Conservation (phyloP, 2,113 vertebrate species). For the Corythaeola cristata region DNA sequence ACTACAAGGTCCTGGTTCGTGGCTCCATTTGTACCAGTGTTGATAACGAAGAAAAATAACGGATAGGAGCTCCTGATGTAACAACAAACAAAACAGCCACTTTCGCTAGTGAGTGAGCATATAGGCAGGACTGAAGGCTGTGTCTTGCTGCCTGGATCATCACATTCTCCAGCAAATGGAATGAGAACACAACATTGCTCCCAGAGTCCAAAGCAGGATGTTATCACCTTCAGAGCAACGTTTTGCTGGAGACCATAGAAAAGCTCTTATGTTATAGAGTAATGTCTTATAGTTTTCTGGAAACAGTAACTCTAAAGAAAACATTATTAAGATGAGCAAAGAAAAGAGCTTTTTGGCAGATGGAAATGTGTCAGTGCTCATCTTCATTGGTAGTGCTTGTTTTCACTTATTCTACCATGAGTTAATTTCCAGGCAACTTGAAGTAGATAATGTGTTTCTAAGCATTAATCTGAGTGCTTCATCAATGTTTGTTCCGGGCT, state of each 20-base stretch:
- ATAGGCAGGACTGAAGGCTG: neutral
- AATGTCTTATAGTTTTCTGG: neutral
- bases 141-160: neutral
- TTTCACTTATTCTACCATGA: constrained; percentile 13
- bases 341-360: neutral
- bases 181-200: neutral
- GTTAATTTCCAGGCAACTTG: constrained; percentile 16
- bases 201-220: neutral
- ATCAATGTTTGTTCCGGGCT: neutral
- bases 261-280: neutral
- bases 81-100: neutral
- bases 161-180: neutral
- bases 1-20: neutral
- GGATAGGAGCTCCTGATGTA: neutral
- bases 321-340: neutral
- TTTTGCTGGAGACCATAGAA: neutral
- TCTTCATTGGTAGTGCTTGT: neutral
- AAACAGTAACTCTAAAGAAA: neutral
- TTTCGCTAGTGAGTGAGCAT: neutral
- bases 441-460: constrained; percentile 28
- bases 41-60: neutral
- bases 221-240: neutral
- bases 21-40: neutral
- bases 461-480: neutral
- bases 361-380: neutral